Evolutionary conservation across 2,888 invertebrate genomes (phyloP).

Genomic region (Mantis religiosa): DNA sequence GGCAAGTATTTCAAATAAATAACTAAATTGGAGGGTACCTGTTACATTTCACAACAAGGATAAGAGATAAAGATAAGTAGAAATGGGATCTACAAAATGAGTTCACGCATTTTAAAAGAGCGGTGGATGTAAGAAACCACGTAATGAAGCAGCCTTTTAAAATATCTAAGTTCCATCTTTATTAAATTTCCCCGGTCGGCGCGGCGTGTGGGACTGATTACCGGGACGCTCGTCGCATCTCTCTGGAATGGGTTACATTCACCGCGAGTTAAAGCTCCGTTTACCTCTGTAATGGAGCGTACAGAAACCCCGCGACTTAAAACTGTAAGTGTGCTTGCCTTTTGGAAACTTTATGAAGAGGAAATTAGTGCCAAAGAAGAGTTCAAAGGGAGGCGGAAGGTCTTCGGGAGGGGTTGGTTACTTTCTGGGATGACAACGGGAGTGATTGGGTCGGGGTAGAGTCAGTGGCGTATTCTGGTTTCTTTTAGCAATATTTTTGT

Average conservation of each 20-base stretch:
- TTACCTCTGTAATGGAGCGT: conserved; percentile 1
- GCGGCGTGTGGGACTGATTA: neutral
- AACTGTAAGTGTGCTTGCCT: neutral
- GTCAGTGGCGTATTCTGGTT: no score
- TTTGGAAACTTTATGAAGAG: conserved; percentile 13
- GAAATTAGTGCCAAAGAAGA: conserved; percentile 14
- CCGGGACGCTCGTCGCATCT: no score
- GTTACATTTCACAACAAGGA: neutral
- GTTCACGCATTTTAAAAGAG: neutral
- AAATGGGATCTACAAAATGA: neutral
- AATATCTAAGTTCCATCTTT: neutral
- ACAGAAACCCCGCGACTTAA: neutral
- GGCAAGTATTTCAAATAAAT: no score
- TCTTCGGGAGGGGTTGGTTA: neutral
- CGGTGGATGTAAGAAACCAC: neutral
- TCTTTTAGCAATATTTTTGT: no score
- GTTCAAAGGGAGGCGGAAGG: neutral
- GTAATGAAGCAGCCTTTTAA: neutral
- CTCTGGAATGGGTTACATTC: neutral
- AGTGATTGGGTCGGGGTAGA: neutral
- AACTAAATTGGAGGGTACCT: no score
- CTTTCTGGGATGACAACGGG: neutral
- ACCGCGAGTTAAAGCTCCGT: neutral
- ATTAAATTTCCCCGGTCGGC: neutral
- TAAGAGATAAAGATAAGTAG: neutral